Percentiles rank a stretch among this genome's conserved stretches.
These are phyloP conservation scores for Odontesthes bonariensis DNA, from an alignment of 2,113 vertebrate species.

Conservation along the genomic window DNA sequence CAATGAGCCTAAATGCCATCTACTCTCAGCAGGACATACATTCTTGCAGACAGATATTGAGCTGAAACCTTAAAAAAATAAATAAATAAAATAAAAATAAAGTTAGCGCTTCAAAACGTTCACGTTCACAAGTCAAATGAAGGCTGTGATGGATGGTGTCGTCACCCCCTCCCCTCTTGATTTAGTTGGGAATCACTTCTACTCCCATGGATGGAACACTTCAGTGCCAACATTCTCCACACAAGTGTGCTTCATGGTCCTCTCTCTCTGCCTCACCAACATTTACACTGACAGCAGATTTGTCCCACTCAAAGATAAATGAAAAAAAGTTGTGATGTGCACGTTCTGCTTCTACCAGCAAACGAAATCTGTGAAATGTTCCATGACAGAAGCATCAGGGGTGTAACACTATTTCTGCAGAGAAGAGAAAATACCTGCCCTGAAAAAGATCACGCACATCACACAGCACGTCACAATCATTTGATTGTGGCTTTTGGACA, in stretches of 20 bases:
- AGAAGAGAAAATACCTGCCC: neutral
- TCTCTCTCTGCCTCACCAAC: neutral
- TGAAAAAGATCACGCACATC: too few relatives aligned
- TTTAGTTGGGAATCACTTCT: constrained; percentile 11
- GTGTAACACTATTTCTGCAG: neutral
- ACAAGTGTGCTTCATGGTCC: neutral
- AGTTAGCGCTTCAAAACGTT: constrained; percentile 43
- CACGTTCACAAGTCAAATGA: constrained; percentile 14
- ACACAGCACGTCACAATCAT: too few relatives aligned
- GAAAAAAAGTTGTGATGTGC: neutral
- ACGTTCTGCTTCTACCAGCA: neutral
- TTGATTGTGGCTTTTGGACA: too few relatives aligned
- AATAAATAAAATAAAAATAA: constrained; percentile 33
- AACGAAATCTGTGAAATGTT: neutral
- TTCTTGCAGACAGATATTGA: neutral
- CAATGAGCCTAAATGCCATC: constrained; percentile 14
- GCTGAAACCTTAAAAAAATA: constrained; percentile 43
- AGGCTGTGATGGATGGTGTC: constrained; percentile 24
- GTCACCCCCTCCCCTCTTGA: constrained; percentile 20
- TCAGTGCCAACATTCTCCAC: neutral
- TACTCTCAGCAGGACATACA: constrained; percentile 8
- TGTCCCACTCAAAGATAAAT: neutral
- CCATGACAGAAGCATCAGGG: neutral
- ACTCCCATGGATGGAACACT: constrained; percentile 27
- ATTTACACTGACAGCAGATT: constrained; percentile 1